Percentiles rank a stretch among this genome's conserved stretches.
Conservation (phyloP, 2,888 invertebrate species). For the Orgyia antiqua region DNA sequence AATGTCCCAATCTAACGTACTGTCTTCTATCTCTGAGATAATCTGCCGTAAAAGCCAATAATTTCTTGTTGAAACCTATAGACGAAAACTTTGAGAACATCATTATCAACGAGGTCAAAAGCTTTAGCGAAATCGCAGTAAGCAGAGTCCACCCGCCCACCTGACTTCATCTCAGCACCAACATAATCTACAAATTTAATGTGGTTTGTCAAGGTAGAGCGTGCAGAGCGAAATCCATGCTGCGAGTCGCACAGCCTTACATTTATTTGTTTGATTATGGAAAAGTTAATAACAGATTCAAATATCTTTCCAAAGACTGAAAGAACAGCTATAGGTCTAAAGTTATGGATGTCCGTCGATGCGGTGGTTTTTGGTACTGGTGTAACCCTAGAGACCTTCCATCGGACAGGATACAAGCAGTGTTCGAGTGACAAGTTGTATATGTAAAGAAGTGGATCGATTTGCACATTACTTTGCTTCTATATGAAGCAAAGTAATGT, state of each 20-base stretch:
- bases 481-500: too few species aligned
- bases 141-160: constrained; percentile 1
- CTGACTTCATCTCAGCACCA: neutral
- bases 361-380: neutral
- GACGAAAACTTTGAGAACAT: neutral
- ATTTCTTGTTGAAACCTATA: neutral
- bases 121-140: constrained; percentile 1
- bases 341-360: neutral
- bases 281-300: neutral
- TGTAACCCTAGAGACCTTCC: neutral
- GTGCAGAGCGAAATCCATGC: neutral
- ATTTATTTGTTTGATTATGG: neutral
- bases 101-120: constrained; percentile 1
- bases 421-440: too few species aligned
- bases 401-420: neutral
- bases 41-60: neutral
- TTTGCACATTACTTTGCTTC: too few species aligned
- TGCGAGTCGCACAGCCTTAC: neutral
- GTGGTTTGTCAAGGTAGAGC: neutral
- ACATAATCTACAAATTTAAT: neutral
- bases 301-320: neutral
- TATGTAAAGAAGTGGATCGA: too few species aligned
- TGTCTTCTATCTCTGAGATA: neutral
- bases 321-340: neutral
- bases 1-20: neutral